phyloP scores from a whole-genome alignment of 2,888 invertebrate species.

The Aphodius granarius region DNA sequence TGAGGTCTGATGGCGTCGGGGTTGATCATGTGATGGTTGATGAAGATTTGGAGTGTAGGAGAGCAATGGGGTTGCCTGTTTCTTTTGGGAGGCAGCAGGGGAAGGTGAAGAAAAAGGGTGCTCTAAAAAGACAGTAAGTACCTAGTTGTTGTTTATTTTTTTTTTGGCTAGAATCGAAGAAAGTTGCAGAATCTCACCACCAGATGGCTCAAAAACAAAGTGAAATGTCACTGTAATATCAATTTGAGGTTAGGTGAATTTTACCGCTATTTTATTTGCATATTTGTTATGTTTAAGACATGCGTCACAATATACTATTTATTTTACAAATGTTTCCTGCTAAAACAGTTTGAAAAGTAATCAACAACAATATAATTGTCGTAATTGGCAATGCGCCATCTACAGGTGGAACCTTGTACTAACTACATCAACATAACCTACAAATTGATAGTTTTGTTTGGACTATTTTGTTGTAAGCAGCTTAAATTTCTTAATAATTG shows the following conservation, averaged over 20 bases:
- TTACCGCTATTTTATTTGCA: too few relatives aligned
- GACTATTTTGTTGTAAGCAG: not conserved
- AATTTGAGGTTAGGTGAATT: too few relatives aligned
- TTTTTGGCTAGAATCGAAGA: too few relatives aligned
- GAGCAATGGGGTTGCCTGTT: conserved; percentile 46
- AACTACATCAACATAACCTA: not conserved
- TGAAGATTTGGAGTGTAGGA: conserved; percentile 35
- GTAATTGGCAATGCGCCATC: not conserved
- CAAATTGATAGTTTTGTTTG: not conserved
- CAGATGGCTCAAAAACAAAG: too few relatives aligned
- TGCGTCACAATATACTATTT: too few relatives aligned
- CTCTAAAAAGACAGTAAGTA: conserved; percentile 39
- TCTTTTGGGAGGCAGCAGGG: conserved; percentile 38
- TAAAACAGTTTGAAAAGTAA: too few relatives aligned
- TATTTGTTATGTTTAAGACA: too few relatives aligned
- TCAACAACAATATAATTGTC: too few relatives aligned
- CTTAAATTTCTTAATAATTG: too few relatives aligned
- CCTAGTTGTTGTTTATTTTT: conserved; percentile 39
- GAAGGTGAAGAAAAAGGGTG: conserved; percentile 20
- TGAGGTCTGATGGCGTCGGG: not conserved
- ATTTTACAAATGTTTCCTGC: too few relatives aligned
- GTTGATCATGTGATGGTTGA: conserved; percentile 6
- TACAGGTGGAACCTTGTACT: not conserved
- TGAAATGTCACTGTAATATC: too few relatives aligned
- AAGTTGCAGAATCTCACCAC: too few relatives aligned